These are phyloP conservation scores for Phrynosoma platyrhinos DNA, from an alignment of 2,113 vertebrate species.

Conservation along the genomic window DNA sequence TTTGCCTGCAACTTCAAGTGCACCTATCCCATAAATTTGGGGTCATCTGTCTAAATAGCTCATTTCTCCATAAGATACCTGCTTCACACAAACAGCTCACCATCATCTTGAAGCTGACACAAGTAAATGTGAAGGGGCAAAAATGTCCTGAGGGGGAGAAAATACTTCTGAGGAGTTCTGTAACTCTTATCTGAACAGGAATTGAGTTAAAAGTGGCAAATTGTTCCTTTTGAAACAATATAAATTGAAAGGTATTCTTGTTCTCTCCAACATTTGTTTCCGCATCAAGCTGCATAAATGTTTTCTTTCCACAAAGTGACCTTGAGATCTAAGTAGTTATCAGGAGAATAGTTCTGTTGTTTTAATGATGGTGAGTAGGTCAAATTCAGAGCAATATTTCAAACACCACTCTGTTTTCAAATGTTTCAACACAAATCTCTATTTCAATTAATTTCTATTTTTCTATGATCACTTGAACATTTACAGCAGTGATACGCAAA, in stretches of 20 bases:
- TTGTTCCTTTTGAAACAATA: neutral
- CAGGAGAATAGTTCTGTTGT: slow-evolving; percentile 32
- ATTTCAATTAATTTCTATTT: neutral
- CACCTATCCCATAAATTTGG: neutral
- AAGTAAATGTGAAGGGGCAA: neutral
- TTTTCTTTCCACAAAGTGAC: slow-evolving; percentile 28
- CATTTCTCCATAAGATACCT: neutral
- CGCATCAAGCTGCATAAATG: neutral
- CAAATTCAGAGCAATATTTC: slow-evolving; percentile 15
- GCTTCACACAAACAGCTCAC: neutral
- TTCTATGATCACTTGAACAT: neutral
- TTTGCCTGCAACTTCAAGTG: neutral
- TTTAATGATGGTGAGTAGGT: slow-evolving; percentile 10
- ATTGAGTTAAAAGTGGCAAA: neutral
- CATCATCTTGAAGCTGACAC: neutral
- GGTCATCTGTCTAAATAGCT: neutral
- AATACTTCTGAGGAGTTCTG: neutral
- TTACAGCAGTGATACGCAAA: too few relatives aligned
- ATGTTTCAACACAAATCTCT: neutral
- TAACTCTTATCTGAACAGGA: neutral
- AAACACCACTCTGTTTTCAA: neutral
- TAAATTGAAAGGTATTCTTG: neutral
- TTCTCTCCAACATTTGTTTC: neutral
- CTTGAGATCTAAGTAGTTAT: slow-evolving; percentile 28
- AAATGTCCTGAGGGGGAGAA: neutral